Evolutionary conservation across 2,888 invertebrate species (phyloP), one percentile per base, ranked within the genome.

Genomic region (Standfussiana lucernea): DNA sequence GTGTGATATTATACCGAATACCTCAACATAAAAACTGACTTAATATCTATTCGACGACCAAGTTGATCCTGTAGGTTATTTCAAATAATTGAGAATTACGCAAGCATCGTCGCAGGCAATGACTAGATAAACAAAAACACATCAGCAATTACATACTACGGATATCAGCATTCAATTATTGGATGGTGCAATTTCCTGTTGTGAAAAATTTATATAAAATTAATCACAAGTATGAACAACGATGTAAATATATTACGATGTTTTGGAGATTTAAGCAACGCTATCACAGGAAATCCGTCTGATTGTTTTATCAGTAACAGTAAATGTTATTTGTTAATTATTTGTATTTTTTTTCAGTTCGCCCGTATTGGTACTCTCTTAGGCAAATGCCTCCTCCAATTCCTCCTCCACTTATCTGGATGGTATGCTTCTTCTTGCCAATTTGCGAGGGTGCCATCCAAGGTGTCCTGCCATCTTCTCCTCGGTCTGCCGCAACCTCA

Each of bases 131-230:
- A 45, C 8, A 79, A 74, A 66, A 75, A n/a, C 28, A 1, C 21
- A 64, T 67, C 40, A 67, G 21, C 61, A 64, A 70, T 67, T 32
- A 65, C 53, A 59, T 45, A 59, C 53, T 35, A 13, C n/a, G 35
- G 18, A 45, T 59, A 70, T 62, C 80, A 56, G 50, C 40, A 62
- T 67, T 68, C 61, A 69, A 69, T 75, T 64, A 65, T 56, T 66
- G 56, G 62, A 37, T 61, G n/a, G 13, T 59, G 75, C 18, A 72
- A 81, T 76, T 76, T 77, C 28, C 50, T 64, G 59, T 37, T 45
- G 32, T 47, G 50, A 81, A 68, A 64, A 59, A 32, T 3, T 1
- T 3, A 35, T 24, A 61, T n/a, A 68, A 50, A 66, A 61, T 28
- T 61, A 6, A 69, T 70, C 35, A 74, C 32, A 69, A 37, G 18